Evolutionary conservation across 2,797 vertebrate species (phyloP), one percentile per base, ranked within the genome.

Genomic region (Melanogrammus aeglefinus): DNA sequence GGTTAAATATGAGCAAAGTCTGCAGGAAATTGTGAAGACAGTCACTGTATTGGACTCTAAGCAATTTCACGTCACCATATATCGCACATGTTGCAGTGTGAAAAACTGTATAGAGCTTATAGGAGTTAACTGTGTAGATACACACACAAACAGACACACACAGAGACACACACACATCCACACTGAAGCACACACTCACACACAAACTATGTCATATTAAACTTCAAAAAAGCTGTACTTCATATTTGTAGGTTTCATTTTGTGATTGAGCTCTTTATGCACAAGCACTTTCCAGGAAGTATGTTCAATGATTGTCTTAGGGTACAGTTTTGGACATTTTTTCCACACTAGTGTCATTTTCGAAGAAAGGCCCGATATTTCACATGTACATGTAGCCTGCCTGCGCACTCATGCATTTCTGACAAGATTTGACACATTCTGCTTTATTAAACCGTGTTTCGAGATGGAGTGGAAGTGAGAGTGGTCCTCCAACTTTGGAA

Each of bases 101-200:
- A n/a, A 63, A 63, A 63, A 63, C 7, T n/a, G 21, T 63, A 63
- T 27, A 27, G 29, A 6, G 63, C 63, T 69, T 69, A 69, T 69
- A 9, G 63, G 12, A 27, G 63, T 27, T 8, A 69, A 12, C n/a
- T 69, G n/a, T 69, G 13, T 41, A 47, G 39, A 33, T 63, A 24
- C 21, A 36, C 51, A 36, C 51, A 66, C n/a, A 36, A 57, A 70
- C 18, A 36, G 44, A 24, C 31, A 66, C 75, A 69, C 75, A 76
- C 18, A 63, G 27, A 44, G 35, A 31, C 35, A 24, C 29, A 35
- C 47, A 36, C 75, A 66, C 21, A 35, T 51, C 38, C 16, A 36
- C 75, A 76, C 57, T n/a, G 39, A 44, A 21, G n/a, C 75, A 66
- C 75, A 36, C 75, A 36, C 76, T 24, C 70, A 73, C 73, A 41